Base-by-base conservation (phyloP, 35 echinoderm and acorn worm genomes). In the Lytechinus variegatus region DNA sequence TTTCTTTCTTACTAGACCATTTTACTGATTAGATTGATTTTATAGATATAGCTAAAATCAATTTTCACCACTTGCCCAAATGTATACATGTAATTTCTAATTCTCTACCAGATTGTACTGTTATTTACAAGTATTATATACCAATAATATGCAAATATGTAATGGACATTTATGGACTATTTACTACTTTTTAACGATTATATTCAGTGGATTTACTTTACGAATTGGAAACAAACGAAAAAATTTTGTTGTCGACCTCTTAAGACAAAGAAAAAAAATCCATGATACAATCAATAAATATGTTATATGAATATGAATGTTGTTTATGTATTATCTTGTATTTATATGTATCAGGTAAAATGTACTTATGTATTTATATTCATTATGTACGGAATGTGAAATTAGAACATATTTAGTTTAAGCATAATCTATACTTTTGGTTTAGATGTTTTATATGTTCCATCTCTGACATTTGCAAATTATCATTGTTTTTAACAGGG, bases 81-180 rank as follows among this genome's bases (percentile, higher is more conserved):
- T 79, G 66, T 79, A 79, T 79, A 79, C 66, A 79, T 79, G 66
- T 79, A 79, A 79, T 79, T 79, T 79, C 66, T 79, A 79, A 79
- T 79, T 79, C 66, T 79, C 19, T 79, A 79, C 66, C 19, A 79
- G 66, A 79, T 79, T 79, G n/a, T 79, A 79, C 28, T 54, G 88
- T 52, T 90, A 90, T 90, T 52, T 90, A 90, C 88, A 90, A 90
- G 88, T 90, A 90, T 90, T 90, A 90, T 90, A 90, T 90, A 90
- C 52, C 29, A 90, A 90, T 44, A 90, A 90, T 90, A 90, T 90
- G 88, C 88, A 90, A 90, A 90, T 90, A 90, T 21, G 88, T 90
- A 90, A 90, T 90, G 88, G 88, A 90, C 52, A 90, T 90, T 79
- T 90, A 90, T 90, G 88, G 52, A 90, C 88, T 90, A 90, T 90